Evolutionary conservation across 2,888 invertebrate species (phyloP).

Genomic region (Hypercompe scribonia): DNA sequence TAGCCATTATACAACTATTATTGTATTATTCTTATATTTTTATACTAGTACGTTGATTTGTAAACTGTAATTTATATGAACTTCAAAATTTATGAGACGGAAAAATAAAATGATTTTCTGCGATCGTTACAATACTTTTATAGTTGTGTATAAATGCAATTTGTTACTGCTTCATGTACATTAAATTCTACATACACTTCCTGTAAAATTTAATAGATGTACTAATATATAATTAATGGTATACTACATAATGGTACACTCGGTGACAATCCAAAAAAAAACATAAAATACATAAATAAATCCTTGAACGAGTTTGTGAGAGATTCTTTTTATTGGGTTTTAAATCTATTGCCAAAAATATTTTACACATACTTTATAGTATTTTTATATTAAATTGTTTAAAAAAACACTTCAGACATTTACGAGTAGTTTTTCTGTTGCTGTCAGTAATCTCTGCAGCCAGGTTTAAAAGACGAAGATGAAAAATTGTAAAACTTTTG

Average conservation of each 20-base stretch:
- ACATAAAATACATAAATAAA: background rate
- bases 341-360: background rate
- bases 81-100: background rate
- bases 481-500: conserved; percentile 24
- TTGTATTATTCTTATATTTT: background rate
- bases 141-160: background rate
- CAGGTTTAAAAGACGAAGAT: conserved; percentile 1
- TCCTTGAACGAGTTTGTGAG: background rate
- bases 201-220: background rate
- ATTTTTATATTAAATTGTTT: no score
- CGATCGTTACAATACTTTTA: background rate
- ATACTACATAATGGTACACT: background rate
- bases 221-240: background rate
- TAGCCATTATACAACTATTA: background rate
- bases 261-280: background rate
- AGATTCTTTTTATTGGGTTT: background rate
- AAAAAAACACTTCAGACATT: background rate
- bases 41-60: background rate
- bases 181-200: background rate
- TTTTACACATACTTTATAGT: background rate
- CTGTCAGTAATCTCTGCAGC: conserved; percentile 2
- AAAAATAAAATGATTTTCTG: background rate
- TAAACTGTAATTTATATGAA: background rate
- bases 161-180: background rate
- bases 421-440: background rate